A percentile compares a stretch with the other conserved stretches of the same genome.
Conservation (phyloP, 2,888 invertebrate species). For the Auanema freiburgensis region DNA sequence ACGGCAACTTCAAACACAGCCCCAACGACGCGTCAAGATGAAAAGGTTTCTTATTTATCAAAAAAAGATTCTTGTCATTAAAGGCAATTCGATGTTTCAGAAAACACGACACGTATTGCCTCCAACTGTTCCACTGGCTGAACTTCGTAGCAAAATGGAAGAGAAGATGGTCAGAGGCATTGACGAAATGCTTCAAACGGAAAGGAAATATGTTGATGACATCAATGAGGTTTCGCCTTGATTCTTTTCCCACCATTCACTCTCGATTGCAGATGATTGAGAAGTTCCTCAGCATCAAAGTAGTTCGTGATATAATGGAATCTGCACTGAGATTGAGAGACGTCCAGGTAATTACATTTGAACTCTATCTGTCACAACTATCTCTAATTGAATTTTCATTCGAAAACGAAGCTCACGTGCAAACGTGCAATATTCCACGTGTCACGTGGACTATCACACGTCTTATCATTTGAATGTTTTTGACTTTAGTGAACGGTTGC, state of each 20-base stretch:
- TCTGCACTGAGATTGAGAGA: slow-evolving; percentile 32
- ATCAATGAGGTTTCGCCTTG: slow-evolving; percentile 37
- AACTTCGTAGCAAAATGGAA: slow-evolving; percentile 15
- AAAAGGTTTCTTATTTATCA: not conserved
- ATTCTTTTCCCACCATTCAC: not conserved
- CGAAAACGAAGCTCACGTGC: not conserved
- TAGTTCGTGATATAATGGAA: slow-evolving; percentile 42
- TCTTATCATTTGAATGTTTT: not conserved
- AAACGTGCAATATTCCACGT: not conserved
- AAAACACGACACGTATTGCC: not conserved
- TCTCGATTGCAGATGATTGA: slow-evolving; percentile 36
- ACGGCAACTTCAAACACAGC: not conserved
- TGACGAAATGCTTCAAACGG: slow-evolving; percentile 42
- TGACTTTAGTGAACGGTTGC: not conserved
- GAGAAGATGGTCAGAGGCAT: slow-evolving; percentile 38
- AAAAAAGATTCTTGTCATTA: slow-evolving; percentile 16
- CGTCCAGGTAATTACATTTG: slow-evolving; percentile 21
- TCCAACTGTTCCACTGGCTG: slow-evolving; percentile 15
- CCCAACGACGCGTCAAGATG: not conserved
- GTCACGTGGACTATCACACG: not conserved
- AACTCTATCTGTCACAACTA: not conserved
- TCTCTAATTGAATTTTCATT: too few species aligned
- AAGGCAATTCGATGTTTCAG: not conserved
- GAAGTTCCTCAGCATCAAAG: slow-evolving; percentile 31
- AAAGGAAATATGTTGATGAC: slow-evolving; percentile 45